Conservation (phyloP, 1,140 invertebrate genomes). For the Battus philenor region DNA sequence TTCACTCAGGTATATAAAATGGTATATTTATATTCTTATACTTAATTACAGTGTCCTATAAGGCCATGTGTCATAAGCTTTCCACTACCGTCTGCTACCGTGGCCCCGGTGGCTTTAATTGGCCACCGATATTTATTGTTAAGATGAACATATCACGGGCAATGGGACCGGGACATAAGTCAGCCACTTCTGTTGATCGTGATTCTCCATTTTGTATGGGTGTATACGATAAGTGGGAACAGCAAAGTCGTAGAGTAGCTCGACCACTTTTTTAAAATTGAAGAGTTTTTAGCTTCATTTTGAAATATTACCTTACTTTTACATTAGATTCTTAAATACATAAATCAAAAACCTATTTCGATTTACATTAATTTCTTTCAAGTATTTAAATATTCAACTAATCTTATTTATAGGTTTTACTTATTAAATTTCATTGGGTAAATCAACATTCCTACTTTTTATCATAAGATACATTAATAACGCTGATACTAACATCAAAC, state of each 20-base stretch:
- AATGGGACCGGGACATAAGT: conserved; percentile 57
- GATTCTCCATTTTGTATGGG: conserved; percentile 70
- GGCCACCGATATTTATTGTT: conserved; percentile 66
- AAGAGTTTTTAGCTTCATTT: neutral
- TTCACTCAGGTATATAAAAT: too few relatives aligned
- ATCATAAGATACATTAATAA: too few relatives aligned
- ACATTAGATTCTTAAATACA: neutral
- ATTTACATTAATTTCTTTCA: neutral
- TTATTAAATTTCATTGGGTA: too few relatives aligned
- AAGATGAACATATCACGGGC: conserved; percentile 66
- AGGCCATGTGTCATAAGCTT: conserved; percentile 16
- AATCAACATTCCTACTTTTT: too few relatives aligned
- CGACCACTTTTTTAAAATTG: neutral
- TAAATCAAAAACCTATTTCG: neutral
- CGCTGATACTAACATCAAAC: too few relatives aligned
- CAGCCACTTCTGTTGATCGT: conserved; percentile 60
- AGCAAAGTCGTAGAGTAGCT: conserved; percentile 27
- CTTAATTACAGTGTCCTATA: conserved; percentile 11
- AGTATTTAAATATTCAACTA: too few relatives aligned
- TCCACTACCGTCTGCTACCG: conserved; percentile 16
- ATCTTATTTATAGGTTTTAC: too few relatives aligned
- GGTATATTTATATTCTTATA: neutral
- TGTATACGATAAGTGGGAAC: conserved; percentile 56
- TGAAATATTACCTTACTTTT: neutral
- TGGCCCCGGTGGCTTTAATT: conserved; percentile 47